Evolutionary conservation across 1,140 invertebrate genomes (phyloP).

Genomic region (Oscheius sp.): DNA sequence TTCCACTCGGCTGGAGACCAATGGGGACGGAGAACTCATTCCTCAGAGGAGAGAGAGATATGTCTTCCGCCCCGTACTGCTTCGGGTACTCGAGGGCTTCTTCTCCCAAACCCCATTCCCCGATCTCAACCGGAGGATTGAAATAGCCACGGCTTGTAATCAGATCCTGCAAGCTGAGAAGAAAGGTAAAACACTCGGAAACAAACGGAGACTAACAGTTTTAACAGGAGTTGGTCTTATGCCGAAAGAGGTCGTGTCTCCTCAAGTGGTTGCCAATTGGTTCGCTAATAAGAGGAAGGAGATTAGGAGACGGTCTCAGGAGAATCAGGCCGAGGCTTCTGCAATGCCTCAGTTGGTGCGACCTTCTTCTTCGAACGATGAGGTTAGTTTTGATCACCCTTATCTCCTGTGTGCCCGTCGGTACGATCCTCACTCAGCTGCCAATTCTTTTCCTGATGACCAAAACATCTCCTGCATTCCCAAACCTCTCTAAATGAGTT

Average conservation of each 20-base stretch:
- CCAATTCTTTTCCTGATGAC: no score
- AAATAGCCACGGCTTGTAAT: slow-evolving; percentile 57
- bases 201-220: neutral
- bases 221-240: slow-evolving; percentile 51
- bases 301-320: slow-evolving; percentile 43
- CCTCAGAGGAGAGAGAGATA: slow-evolving; percentile 58
- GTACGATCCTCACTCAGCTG: no score
- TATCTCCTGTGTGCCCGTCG: no score
- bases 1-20: slow-evolving; percentile 54
- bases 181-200: slow-evolving; percentile 44
- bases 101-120: slow-evolving; percentile 53
- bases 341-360: neutral
- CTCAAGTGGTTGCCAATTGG: slow-evolving; percentile 60
- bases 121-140: slow-evolving; percentile 46
- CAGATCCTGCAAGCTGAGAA: slow-evolving; percentile 50
- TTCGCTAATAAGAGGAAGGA: slow-evolving; percentile 61
- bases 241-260: slow-evolving; percentile 60
- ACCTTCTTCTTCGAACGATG: neutral
- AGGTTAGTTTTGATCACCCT: no score
- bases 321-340: neutral
- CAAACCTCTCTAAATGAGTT: no score
- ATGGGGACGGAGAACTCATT: slow-evolving; percentile 58
- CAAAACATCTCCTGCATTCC: no score
- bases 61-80: slow-evolving; percentile 56
- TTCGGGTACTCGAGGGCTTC: slow-evolving; percentile 51